These are phyloP conservation scores for Oreohelix idahoensis DNA, from an alignment of 1,140 invertebrate genomes.

Conservation along the genomic window DNA sequence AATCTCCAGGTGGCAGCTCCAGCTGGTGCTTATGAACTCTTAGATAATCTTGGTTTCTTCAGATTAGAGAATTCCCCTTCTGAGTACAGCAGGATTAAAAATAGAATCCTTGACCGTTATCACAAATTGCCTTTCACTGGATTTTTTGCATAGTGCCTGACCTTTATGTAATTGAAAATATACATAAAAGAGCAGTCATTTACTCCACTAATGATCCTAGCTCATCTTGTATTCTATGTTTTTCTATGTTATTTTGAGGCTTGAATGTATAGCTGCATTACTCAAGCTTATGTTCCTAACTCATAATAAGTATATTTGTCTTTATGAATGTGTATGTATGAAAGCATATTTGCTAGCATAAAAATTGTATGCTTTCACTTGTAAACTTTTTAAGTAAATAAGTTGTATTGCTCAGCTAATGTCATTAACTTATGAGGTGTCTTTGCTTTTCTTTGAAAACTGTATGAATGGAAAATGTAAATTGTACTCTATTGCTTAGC, in stretches of 20 bases:
- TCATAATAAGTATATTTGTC: no score
- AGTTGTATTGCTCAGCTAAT: no score
- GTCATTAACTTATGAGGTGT: no score
- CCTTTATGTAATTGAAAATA: neutral
- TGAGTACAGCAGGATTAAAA: conserved; percentile 29
- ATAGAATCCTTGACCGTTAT: conserved; percentile 27
- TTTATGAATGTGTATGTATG: no score
- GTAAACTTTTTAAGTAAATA: no score
- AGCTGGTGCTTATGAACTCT: conserved; percentile 66
- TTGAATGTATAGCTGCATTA: neutral
- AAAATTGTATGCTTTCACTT: no score
- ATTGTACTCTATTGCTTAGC: no score
- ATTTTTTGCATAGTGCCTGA: conserved; percentile 31
- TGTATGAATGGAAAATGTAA: no score
- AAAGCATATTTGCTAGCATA: no score
- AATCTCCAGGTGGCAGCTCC: conserved; percentile 63
- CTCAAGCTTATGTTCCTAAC: no score
- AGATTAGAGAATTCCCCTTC: conserved; percentile 59
- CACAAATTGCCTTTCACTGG: conserved; percentile 38
- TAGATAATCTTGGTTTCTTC: conserved; percentile 69
- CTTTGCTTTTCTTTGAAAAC: no score
- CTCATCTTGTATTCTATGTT: neutral
- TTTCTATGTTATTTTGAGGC: neutral
- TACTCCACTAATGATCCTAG: neutral
- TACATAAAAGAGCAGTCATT: neutral